These are phyloP conservation scores for Lutjanus argentimaculatus DNA, from an alignment of 2,797 vertebrate species.

Conservation along the genomic window DNA sequence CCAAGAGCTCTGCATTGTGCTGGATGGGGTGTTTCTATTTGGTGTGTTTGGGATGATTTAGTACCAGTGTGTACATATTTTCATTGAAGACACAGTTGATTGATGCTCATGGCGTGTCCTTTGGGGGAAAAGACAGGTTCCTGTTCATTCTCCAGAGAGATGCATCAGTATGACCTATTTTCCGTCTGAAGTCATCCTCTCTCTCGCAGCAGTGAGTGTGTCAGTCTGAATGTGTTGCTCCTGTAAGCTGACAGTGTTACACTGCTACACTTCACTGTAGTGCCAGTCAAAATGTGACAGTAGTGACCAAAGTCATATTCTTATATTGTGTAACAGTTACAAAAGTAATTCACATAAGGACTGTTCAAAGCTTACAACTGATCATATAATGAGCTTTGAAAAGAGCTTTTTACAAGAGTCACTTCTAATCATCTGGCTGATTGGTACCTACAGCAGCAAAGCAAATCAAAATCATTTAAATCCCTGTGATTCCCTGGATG, in stretches of 20 bases:
- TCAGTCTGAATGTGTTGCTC: conserved; percentile 44
- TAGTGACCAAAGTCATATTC: conserved; percentile 26
- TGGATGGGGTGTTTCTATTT: conserved; percentile 20
- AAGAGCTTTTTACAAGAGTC: background rate
- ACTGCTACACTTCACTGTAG: conserved; percentile 15
- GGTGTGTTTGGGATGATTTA: conserved; percentile 26
- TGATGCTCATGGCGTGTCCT: conserved; percentile 28
- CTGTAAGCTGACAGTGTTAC: conserved; percentile 42
- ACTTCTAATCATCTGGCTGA: background rate
- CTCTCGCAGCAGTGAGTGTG: conserved; percentile 25
- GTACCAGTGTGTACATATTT: conserved; percentile 1
- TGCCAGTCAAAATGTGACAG: conserved; percentile 36
- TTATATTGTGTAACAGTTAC: conserved; percentile 9
- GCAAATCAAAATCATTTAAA: conserved; percentile 9
- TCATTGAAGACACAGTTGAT: conserved; percentile 22
- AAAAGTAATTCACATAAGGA: background rate
- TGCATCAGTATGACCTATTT: conserved; percentile 67
- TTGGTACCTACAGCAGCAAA: background rate
- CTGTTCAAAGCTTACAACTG: background rate
- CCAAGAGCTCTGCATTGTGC: conserved; percentile 24
- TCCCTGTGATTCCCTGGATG: background rate
- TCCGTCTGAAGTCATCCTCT: conserved; percentile 35
- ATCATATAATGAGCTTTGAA: background rate
- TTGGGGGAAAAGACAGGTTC: conserved; percentile 22
- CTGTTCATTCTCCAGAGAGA: conserved; percentile 41